Evolutionary conservation across 2,888 invertebrate genomes (phyloP).

Genomic region (Heliconius ismenius): DNA sequence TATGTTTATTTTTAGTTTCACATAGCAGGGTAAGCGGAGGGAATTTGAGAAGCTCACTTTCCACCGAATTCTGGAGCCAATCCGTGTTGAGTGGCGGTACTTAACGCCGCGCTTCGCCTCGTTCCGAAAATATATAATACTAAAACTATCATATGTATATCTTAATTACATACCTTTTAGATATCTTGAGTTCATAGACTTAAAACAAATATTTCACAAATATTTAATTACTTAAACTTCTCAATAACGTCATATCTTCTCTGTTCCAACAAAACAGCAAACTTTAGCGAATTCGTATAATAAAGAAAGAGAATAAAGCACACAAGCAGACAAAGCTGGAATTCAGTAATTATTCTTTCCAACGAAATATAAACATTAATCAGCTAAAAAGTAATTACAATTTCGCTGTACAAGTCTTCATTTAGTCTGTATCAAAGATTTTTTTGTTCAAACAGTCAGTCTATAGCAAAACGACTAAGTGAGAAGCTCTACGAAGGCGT

Average conservation of each 20-base stretch:
- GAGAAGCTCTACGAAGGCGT: conserved; percentile 33
- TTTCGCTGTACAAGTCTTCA: conserved; percentile 25
- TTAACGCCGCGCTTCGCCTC: no score
- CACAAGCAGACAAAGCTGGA: neutral
- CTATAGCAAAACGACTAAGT: conserved; percentile 28
- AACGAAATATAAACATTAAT: conserved; percentile 25
- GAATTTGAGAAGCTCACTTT: no score
- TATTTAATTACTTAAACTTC: neutral
- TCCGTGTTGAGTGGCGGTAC: no score
- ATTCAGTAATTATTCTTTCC: conserved; percentile 14
- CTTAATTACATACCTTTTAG: neutral
- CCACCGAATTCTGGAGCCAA: no score
- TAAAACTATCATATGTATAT: no score
- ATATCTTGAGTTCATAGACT: neutral
- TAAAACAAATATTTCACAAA: neutral
- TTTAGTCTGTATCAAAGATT: conserved; percentile 15
- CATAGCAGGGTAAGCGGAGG: no score
- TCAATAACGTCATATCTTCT: neutral
- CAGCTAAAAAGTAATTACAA: conserved; percentile 29
- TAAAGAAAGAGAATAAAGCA: neutral
- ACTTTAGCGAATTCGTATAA: neutral
- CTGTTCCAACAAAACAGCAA: neutral
- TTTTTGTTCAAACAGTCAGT: neutral
- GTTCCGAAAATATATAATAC: no score
- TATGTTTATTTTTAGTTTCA: neutral